Evolutionary conservation across 2,113 vertebrate species (phyloP), one percentile per base, ranked within the genome.

Genomic region (Hylia prasina): DNA sequence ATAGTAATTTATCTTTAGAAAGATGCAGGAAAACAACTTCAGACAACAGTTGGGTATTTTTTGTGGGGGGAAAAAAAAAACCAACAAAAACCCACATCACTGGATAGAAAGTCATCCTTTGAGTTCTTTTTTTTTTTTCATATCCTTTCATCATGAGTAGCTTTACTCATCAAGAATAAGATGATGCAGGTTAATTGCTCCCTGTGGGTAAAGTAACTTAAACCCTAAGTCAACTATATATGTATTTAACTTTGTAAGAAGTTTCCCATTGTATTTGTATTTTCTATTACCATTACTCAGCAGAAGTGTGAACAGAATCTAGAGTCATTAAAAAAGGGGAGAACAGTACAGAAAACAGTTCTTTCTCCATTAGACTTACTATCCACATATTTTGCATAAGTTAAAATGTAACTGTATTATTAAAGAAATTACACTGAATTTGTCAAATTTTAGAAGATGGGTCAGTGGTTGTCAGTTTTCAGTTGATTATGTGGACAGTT

Each of bases 1-100:
- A 91, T 28, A 94, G 60, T 66, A 91, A 94, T 97, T 96, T 87
- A 95, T 94, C 69, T 94, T 92, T 58, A 79, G 63, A 30, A 95
- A 56, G 70, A 90, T 21, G 44, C 1, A 8, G 7, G 69, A 88
- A 97, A 95, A 93, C 56, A 60, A 40, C 71, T 93, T 94, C 72
- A 95, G 90, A 94, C 19, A 94, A 88, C 24, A 85, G 84, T 48
- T 94, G 37, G 48, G 50, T 89, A 56, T 96, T 97, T 88, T 96
- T 58, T 63, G 30, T 73, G 53, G 54, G n/a, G n/a, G n/a, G n/a
- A n/a, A n/a, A n/a, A 44, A 77, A 87, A 60, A 77, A 31, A 37
- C 13, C 23, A 45, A 47, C 23, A 19, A 56, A 21, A 17, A n/a
- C n/a, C n/a, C n/a, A n/a, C n/a, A n/a, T n/a, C 33, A 88, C 56